A percentile compares a stretch with the other conserved stretches of the same genome.
Conservation (phyloP, 1,140 invertebrate species). For the Lysiphlebus fabarum region DNA sequence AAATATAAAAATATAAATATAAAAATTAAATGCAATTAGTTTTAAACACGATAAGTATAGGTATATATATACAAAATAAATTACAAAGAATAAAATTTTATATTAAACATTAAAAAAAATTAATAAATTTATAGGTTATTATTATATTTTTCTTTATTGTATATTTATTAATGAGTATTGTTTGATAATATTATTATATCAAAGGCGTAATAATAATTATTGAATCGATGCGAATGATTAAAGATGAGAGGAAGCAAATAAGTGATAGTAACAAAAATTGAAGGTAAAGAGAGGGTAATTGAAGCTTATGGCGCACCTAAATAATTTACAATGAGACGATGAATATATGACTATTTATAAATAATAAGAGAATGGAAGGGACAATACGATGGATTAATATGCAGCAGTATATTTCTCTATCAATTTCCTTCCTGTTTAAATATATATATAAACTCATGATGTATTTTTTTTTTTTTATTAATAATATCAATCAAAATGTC, state of each 20-base stretch:
- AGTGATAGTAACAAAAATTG: constrained; percentile 5
- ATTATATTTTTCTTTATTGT: no score
- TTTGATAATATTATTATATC: not conserved
- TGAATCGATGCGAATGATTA: constrained; percentile 21
- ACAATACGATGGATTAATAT: constrained; percentile 41
- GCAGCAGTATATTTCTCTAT: constrained; percentile 42
- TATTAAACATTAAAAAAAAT: no score
- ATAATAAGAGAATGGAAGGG: constrained; percentile 15
- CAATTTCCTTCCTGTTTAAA: constrained; percentile 48
- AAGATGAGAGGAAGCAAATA: no score
- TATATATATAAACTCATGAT: constrained; percentile 7
- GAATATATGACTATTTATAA: not conserved
- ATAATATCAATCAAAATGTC: not conserved
- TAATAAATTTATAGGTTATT: no score
- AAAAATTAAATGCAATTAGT: no score
- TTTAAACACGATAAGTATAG: no score
- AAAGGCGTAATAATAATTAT: constrained; percentile 14
- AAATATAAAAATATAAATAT: no score
- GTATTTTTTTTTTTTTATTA: not conserved
- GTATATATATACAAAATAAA: no score
- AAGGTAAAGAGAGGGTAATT: constrained; percentile 19
- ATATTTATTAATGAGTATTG: not conserved
- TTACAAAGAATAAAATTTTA: no score
- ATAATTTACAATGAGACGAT: constrained; percentile 23
- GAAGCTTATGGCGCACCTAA: constrained; percentile 24